Conservation (phyloP, 2,797 vertebrate genomes). For the Phataginus tricuspis region DNA sequence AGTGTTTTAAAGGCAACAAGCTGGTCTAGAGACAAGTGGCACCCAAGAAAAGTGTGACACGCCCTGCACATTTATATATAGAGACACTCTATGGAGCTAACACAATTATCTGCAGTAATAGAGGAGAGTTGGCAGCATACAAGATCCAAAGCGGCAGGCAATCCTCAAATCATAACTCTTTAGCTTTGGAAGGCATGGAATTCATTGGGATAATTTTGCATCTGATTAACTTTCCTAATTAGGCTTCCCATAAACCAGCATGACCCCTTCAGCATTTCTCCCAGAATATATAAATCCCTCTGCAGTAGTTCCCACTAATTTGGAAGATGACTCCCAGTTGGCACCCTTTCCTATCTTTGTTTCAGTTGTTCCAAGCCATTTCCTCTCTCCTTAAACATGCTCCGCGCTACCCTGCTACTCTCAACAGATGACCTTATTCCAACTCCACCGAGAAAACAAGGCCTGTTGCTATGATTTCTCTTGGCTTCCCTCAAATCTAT, state of each 20-base stretch:
- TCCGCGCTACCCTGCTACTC: background rate
- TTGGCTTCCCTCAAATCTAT: background rate
- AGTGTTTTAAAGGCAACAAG: conserved; percentile 8
- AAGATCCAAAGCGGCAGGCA: conserved; percentile 26
- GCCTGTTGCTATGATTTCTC: too few relatives aligned
- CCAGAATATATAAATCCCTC: background rate
- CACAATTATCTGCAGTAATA: conserved; percentile 38
- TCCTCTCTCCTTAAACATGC: background rate
- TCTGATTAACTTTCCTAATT: conserved; percentile 64
- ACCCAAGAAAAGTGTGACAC: background rate
- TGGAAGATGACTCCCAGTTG: background rate
- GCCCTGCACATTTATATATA: conserved; percentile 44
- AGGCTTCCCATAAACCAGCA: conserved; percentile 50
- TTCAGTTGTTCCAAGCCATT: background rate
- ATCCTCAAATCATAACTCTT: background rate
- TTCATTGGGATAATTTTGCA: conserved; percentile 65
- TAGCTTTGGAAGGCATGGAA: conserved; percentile 12
- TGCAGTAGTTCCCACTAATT: background rate
- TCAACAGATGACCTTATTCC: background rate
- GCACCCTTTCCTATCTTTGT: background rate
- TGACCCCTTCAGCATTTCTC: background rate
- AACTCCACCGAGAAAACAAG: background rate
- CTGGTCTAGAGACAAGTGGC: conserved; percentile 36
- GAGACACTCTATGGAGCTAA: background rate
- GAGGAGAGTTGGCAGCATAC: background rate